A percentile compares a stretch with the other conserved stretches of the same genome.
Conservation (phyloP, 2,888 invertebrate species). For the Apantesis nais region DNA sequence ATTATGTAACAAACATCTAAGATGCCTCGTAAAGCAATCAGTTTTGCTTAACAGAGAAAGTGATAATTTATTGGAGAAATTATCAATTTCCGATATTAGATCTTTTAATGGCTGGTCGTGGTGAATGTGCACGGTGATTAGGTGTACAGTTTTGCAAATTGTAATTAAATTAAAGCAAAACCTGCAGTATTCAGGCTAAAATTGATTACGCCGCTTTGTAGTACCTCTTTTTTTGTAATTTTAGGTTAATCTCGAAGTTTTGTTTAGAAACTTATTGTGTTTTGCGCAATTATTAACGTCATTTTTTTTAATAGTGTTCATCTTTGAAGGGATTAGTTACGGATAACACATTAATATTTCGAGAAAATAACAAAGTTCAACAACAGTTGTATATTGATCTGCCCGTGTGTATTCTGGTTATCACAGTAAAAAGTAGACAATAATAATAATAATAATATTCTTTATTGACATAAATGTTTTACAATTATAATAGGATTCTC, state of each 20-base stretch:
- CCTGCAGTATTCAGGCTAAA: background rate
- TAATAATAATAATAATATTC: no score
- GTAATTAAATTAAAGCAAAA: slow-evolving; percentile 1
- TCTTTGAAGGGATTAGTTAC: no score
- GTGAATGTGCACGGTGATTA: background rate
- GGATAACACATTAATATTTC: background rate
- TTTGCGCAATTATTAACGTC: background rate
- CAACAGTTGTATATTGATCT: no score
- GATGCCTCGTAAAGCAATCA: slow-evolving; percentile 36
- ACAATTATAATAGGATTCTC: no score
- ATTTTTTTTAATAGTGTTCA: background rate
- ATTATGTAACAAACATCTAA: slow-evolving; percentile 30
- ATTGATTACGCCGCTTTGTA: background rate
- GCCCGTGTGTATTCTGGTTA: no score
- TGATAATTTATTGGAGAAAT: slow-evolving; percentile 44
- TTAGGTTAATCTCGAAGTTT: background rate
- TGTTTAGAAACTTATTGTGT: background rate
- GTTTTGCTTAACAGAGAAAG: slow-evolving; percentile 40
- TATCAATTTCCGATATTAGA: slow-evolving; percentile 27
- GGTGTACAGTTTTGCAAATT: background rate
- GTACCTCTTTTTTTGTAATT: background rate
- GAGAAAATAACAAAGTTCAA: no score
- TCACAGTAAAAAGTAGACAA: no score
- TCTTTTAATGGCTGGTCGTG: slow-evolving; percentile 6
- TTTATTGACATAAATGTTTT: no score